Evolutionary conservation across 1,140 invertebrate genomes (phyloP), one percentile per base, ranked within the genome.

Genomic region (Orius laevigatus): DNA sequence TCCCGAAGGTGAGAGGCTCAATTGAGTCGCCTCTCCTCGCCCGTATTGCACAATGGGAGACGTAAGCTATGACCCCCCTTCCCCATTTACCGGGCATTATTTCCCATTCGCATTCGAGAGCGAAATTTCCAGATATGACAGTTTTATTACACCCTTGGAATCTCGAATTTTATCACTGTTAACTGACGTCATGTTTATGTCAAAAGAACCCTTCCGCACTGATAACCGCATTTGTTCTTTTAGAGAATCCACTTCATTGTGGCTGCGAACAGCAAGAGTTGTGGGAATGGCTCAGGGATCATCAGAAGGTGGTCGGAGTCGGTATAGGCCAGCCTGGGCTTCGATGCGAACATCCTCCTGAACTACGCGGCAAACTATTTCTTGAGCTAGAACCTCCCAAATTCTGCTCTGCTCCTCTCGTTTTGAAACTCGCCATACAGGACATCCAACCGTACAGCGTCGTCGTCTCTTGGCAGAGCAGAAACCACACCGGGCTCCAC

Each of bases 381-480:
- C 65, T 85, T 12, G 75, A 79, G 49, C 68, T 89, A 55, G 76
- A 82, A 57, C 78, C 84, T 6, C 76, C 78, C 51, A 74, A 78
- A 57, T 82, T 92, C 58, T 92, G 86, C 60, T 78, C 84, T 49
- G 70, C 78, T 44, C 84, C 84, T 5, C 66, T 87, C 53, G 76
- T 90, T 52, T 68, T 81, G 36, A 79, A 82, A 62, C 69, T 92
- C 18, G 81, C 81, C 49, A 84, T 89, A 54, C 79, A 85, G 65
- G 84, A 89, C 61, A 82, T 90, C 31, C 83, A 88, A 63, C 83
- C 84, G 2, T 84, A 81, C 64, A 84, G 81, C n/a, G 77, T 90
- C 31, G 67, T 86, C 46, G 81, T 90, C 10, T 81, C 83, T 45
- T 91, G 87, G 87, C 81, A 89, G 61, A 84, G 84, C 55, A 73